phyloP scores from a whole-genome alignment of 2,113 vertebrate genomes.

The Hoplias malabaricus region DNA sequence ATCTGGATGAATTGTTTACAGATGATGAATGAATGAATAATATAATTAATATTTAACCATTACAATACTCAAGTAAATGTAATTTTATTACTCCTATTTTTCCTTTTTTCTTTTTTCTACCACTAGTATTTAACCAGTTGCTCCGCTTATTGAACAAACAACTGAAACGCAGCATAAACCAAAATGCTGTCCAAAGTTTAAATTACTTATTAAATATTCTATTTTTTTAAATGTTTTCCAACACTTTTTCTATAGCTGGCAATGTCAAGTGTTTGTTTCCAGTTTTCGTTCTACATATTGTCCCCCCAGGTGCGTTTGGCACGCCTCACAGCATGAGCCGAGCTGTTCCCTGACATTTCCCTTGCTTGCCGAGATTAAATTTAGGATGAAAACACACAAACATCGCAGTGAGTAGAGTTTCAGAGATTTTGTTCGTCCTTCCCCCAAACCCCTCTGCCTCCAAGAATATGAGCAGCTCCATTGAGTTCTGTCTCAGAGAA shows the following conservation, averaged over 20 bases:
- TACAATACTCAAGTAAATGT: no score
- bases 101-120: no score
- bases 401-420: background rate
- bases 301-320: background rate
- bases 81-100: no score
- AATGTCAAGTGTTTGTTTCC: background rate
- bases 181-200: no score
- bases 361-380: background rate
- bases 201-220: no score
- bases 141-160: no score
- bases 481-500: background rate
- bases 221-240: no score
- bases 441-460: background rate
- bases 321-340: background rate
- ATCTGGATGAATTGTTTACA: no score
- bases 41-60: no score
- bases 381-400: slow-evolving; percentile 16
- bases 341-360: background rate
- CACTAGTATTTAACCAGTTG: no score
- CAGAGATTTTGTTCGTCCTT: background rate
- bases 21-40: no score
- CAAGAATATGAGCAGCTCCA: slow-evolving; percentile 2
- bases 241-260: background rate
- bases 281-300: slow-evolving; percentile 5
- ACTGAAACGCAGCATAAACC: no score